Base-by-base conservation (phyloP, 2,888 invertebrate species). In the Lasiommata megera region DNA sequence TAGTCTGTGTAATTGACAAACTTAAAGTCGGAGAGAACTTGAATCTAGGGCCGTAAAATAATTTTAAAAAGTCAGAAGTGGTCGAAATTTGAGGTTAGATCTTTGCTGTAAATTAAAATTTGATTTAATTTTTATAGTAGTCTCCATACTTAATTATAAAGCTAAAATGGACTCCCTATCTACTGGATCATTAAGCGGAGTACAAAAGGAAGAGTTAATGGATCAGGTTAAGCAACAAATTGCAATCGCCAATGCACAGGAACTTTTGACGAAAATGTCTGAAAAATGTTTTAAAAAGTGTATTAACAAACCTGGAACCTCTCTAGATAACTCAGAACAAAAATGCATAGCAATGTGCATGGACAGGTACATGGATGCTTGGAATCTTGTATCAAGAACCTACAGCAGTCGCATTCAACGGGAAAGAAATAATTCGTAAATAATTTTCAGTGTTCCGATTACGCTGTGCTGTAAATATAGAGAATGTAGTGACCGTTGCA, bases 281-380 rank as follows among this genome's bases (percentile, higher is more conserved):
- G 97, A 98, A 77, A 98, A 98, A 89, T 99, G 99, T 87, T 99
- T 98, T 83, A 96, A 95, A 82, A 98, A 98, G 78, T 99, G 99
- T 84, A 94, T 99, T 70, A 88, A 88, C 53, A 98, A 97, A 81
- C 99, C 99, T 23, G 98, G 98, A 16, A 94, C 95, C 9, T 94
- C 96, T 1, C 80, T 98, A 67, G 98, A 97, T 80, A 96, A 93
- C 76, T 96, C 96, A 0, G 98, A 98, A 92, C 94, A 98, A 94
- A 98, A 97, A 94, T 99, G 98, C 80, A 93, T 99, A 69, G 96
- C 97, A 0, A 98, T 98, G 96, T 99, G 99, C 82, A 98, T 98
- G 98, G 99, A 99, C 84, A 93, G 99, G 74, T 99, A 97, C 92
- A 97, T 98, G 96, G 99, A 99, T 76, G 94, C 98, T 2, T 98